phyloP scores from a whole-genome alignment of 2,113 vertebrate species.

The Sinosuthora webbiana region DNA sequence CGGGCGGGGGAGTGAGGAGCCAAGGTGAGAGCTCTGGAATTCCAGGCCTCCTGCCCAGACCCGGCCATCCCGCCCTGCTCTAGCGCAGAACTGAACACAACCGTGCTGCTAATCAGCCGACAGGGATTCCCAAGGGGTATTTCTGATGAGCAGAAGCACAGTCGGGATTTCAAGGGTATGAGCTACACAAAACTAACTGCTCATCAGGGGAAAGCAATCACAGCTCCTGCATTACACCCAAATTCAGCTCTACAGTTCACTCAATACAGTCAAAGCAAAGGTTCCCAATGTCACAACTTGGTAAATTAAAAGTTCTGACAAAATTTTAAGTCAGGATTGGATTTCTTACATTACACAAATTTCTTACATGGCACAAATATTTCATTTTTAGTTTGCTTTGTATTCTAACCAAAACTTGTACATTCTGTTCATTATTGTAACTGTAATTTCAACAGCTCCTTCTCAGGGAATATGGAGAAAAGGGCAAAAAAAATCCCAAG shows the following conservation, averaged over 20 bases:
- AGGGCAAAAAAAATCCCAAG: background rate
- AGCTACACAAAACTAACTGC: background rate
- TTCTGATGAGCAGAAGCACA: background rate
- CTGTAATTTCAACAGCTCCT: background rate
- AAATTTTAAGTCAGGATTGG: background rate
- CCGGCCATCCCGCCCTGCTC: background rate
- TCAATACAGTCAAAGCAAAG: background rate
- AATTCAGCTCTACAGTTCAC: background rate
- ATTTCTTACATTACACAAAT: background rate
- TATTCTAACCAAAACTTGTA: background rate
- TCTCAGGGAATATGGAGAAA: background rate
- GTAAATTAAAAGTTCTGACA: background rate
- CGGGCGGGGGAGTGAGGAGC: background rate
- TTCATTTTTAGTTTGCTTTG: background rate
- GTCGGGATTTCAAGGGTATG: background rate
- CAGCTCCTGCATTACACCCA: background rate
- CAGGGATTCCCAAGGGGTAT: background rate
- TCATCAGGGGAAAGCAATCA: background rate
- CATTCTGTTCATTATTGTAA: background rate
- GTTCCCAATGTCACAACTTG: background rate
- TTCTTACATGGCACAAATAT: background rate
- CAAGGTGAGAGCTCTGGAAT: constrained; percentile 1
- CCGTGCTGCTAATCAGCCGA: background rate
- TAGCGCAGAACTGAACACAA: background rate
- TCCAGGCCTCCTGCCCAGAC: background rate